These are phyloP conservation scores for Laupala kohalensis DNA, from an alignment of 1,140 invertebrate genomes.

Conservation along the genomic window DNA sequence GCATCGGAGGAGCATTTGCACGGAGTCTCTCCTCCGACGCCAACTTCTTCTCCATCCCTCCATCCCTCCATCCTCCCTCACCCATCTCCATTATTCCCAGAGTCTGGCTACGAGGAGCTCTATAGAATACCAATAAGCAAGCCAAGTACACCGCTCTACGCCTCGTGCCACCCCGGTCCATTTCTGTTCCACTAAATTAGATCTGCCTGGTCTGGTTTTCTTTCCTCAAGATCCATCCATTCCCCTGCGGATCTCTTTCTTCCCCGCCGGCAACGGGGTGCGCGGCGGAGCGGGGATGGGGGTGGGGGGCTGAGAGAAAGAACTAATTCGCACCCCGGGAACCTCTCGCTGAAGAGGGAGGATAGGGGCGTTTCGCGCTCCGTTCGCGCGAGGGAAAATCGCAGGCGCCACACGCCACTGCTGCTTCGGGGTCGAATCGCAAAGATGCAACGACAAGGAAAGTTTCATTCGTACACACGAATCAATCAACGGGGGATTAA, in stretches of 20 bases:
- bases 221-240: not conserved
- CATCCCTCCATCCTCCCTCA: not conserved
- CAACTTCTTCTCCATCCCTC: not conserved
- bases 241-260: not conserved
- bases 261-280: not conserved
- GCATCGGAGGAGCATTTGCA: no score
- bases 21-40: not conserved
- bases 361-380: not conserved
- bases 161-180: conserved; percentile 4
- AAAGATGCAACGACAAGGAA: no score
- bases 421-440: no score
- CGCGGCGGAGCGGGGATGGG: no score
- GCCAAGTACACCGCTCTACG: not conserved
- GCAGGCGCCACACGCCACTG: no score
- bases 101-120: not conserved
- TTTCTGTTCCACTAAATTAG: conserved; percentile 18
- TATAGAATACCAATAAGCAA: conserved; percentile 6
- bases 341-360: not conserved
- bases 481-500: no score
- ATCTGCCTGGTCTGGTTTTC: conserved; percentile 16
- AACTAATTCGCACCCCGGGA: not conserved
- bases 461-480: no score
- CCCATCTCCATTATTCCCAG: conserved; percentile 6
- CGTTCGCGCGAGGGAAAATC: not conserved
- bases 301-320: not conserved